Evolutionary conservation across 2,113 vertebrate species (phyloP).

Genomic region (Upupa epops): DNA sequence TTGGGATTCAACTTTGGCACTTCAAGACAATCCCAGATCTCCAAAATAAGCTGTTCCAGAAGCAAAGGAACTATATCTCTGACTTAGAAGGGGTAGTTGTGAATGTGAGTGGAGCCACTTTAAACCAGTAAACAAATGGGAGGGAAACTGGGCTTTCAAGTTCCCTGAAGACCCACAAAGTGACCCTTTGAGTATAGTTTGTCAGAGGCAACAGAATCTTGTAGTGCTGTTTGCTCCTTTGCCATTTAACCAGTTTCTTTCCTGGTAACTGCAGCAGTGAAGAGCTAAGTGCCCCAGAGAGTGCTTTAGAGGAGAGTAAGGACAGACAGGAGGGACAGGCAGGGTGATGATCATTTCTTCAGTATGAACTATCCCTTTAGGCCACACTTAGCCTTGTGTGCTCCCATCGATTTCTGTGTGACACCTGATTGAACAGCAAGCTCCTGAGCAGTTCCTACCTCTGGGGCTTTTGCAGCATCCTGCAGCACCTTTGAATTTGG

Average conservation of each 20-base stretch:
- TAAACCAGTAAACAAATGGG: background rate
- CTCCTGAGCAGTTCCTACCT: background rate
- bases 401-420: background rate
- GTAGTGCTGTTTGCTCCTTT: background rate
- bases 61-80: background rate
- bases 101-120: background rate
- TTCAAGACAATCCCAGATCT: background rate
- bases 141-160: background rate
- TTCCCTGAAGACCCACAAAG: background rate
- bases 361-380: background rate
- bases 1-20: background rate
- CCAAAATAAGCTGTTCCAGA: background rate
- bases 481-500: background rate
- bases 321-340: background rate
- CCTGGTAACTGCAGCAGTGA: background rate
- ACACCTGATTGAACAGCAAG: background rate
- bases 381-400: background rate
- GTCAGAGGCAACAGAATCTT: background rate
- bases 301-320: background rate
- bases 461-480: background rate
- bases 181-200: background rate
- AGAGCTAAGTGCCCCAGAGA: background rate
- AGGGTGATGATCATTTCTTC: background rate
- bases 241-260: background rate
- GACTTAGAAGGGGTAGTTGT: background rate